Evolutionary conservation across 2,797 vertebrate genomes (phyloP).

Genomic region (Sphaeramia orbicularis): DNA sequence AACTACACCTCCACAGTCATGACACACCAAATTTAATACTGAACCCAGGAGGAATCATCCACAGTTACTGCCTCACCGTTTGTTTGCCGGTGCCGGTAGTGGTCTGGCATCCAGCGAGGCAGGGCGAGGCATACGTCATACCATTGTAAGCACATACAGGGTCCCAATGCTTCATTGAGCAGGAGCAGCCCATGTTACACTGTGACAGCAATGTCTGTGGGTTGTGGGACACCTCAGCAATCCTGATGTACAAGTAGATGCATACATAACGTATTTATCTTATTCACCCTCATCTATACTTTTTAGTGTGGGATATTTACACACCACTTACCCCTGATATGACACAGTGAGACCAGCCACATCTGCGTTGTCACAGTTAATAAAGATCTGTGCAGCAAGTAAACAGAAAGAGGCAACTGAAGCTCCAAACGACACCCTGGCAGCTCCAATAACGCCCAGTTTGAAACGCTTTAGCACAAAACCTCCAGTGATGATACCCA

Average conservation of each 20-base stretch:
- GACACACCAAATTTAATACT: no score
- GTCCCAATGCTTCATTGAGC: constrained; percentile 92
- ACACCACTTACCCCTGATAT: constrained; percentile 89
- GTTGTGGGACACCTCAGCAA: constrained; percentile 73
- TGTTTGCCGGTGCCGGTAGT: constrained; percentile 83
- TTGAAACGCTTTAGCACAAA: constrained; percentile 92
- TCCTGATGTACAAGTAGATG: constrained; percentile 72
- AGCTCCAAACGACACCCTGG: constrained; percentile 85
- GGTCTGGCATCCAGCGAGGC: constrained; percentile 91
- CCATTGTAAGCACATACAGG: constrained; percentile 92
- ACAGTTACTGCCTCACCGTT: constrained; percentile 80
- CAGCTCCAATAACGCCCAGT: constrained; percentile 87
- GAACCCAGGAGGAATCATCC: no score
- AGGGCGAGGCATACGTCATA: constrained; percentile 92
- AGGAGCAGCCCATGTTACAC: constrained; percentile 91
- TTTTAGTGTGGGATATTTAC: not conserved
- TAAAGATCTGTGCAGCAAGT: constrained; percentile 83
- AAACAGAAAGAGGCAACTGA: constrained; percentile 85
- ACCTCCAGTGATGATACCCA: constrained; percentile 94
- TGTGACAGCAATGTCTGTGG: constrained; percentile 86
- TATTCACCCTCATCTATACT: not conserved
- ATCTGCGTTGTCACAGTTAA: constrained; percentile 89
- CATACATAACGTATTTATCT: not conserved
- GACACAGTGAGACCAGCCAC: constrained; percentile 92
- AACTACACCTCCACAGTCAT: no score